A percentile compares a stretch with the other conserved stretches of the same genome.
phyloP scores from a whole-genome alignment of 2,888 invertebrate species.

The Xestia ashworthii region DNA sequence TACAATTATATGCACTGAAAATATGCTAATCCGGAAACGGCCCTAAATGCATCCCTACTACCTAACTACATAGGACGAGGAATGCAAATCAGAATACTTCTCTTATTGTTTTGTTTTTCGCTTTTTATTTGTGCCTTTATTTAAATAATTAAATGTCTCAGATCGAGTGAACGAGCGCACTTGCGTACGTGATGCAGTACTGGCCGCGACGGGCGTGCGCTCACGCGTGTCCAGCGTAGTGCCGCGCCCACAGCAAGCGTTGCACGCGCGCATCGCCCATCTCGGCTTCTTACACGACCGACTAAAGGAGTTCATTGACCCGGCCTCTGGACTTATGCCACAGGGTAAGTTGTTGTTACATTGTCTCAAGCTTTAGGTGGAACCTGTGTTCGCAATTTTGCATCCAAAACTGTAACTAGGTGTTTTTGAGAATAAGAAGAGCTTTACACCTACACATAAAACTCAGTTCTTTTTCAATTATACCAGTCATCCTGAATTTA shows the following conservation, averaged over 20 bases:
- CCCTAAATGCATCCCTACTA: background rate
- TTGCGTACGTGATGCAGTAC: slow-evolving; percentile 94
- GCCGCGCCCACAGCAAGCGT: slow-evolving; percentile 90
- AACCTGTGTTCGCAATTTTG: background rate
- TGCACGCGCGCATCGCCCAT: slow-evolving; percentile 95
- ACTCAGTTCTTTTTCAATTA: background rate
- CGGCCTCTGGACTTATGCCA: slow-evolving; percentile 92
- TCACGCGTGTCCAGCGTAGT: slow-evolving; percentile 91
- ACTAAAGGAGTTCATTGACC: slow-evolving; percentile 95
- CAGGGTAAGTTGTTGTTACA: slow-evolving; percentile 78
- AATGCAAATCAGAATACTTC: background rate
- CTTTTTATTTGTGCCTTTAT: background rate
- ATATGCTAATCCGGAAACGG: background rate
- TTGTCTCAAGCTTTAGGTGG: background rate
- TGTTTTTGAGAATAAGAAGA: background rate
- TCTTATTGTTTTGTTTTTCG: background rate
- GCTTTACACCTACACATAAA: background rate
- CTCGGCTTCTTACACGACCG: slow-evolving; percentile 96
- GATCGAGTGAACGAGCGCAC: slow-evolving; percentile 77
- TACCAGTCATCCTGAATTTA: background rate
- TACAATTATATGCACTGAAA: background rate
- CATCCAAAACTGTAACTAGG: background rate
- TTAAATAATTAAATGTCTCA: slow-evolving; percentile 37
- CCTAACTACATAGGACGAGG: background rate
- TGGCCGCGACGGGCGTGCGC: slow-evolving; percentile 97